Conservation (phyloP, 2,888 invertebrate species). For the Tipula vernalis region DNA sequence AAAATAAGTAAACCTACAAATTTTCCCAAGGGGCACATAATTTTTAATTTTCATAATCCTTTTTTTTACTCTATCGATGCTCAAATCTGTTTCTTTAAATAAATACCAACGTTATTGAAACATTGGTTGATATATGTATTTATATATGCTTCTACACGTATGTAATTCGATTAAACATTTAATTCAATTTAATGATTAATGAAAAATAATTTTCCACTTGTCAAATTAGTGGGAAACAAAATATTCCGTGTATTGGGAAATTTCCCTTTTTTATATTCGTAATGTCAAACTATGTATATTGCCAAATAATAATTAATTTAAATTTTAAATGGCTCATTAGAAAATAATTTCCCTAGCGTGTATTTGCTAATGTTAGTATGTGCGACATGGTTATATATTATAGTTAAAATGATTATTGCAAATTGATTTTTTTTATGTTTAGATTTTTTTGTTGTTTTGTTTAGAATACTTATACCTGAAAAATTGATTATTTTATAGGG, state of each 20-base stretch:
- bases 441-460: neutral
- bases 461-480: neutral
- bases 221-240: neutral
- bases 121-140: too few species aligned
- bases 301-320: neutral
- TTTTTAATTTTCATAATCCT: neutral
- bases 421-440: neutral
- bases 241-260: neutral
- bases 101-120: too few species aligned
- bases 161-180: neutral
- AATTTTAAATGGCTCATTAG: slow-evolving; percentile 4
- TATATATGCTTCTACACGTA: neutral
- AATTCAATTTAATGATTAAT: neutral
- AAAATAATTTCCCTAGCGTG: neutral
- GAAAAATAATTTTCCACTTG: neutral
- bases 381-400: neutral
- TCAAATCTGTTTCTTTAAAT: too few species aligned
- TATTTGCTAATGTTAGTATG: neutral
- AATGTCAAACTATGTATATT: neutral
- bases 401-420: neutral
- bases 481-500: neutral
- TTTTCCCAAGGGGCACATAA: neutral
- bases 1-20: neutral
- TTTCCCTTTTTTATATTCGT: neutral
- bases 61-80: neutral